A percentile compares a stretch with the other conserved stretches of the same genome.
These are phyloP conservation scores for Habroteleia sp. DNA, from an alignment of 2,888 invertebrate genomes.

Conservation along the genomic window DNA sequence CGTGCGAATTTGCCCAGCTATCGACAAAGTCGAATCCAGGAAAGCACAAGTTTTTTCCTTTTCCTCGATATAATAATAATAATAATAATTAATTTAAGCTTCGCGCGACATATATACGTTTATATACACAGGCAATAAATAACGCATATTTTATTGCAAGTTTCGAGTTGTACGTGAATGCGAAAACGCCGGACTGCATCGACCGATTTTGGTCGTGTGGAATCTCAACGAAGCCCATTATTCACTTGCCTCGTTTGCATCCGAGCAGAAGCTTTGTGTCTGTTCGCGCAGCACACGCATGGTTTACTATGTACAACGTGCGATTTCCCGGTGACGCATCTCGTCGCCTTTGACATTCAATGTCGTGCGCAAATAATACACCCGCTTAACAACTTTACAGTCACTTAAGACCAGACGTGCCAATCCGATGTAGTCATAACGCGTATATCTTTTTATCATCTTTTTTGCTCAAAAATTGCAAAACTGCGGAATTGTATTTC, in stretches of 20 bases:
- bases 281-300: constrained; percentile 32
- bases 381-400: constrained; percentile 28
- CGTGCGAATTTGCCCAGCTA: constrained; percentile 22
- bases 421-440: constrained; percentile 23
- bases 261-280: constrained; percentile 50
- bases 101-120: constrained; percentile 57
- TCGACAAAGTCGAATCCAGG: constrained; percentile 10
- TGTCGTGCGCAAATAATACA: constrained; percentile 49
- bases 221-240: constrained; percentile 67
- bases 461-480: constrained; percentile 11
- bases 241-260: constrained; percentile 64
- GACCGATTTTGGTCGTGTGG: constrained; percentile 64
- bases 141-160: constrained; percentile 72
- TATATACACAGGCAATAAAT: constrained; percentile 69
- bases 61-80: constrained; percentile 12
- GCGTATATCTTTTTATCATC: constrained; percentile 21
- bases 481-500: no score
- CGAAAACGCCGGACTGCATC: constrained; percentile 62
- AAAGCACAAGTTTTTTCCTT: constrained; percentile 4
- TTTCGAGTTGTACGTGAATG: constrained; percentile 48
- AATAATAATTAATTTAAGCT: constrained; percentile 56
- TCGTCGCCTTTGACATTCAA: constrained; percentile 52
- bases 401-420: constrained; percentile 25
- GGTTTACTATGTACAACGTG: constrained; percentile 46
- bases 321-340: constrained; percentile 51